These are phyloP conservation scores for Sympetrum striolatum DNA, from an alignment of 2,888 invertebrate species.

Conservation along the genomic window DNA sequence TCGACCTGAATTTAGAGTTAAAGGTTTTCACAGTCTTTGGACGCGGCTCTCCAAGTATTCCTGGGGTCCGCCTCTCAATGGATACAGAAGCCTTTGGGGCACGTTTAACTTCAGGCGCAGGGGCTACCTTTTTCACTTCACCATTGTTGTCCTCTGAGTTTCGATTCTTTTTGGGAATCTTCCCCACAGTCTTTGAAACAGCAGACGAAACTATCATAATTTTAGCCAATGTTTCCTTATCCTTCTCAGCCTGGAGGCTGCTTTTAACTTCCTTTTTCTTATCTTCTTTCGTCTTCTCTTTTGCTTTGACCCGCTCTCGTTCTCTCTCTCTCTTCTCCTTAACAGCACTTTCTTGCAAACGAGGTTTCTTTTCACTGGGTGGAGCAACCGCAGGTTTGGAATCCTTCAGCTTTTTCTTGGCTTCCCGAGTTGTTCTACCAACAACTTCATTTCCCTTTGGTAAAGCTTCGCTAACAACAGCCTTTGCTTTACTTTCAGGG, in stretches of 20 bases:
- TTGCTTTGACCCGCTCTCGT: constrained; percentile 53
- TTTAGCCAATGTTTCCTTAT: constrained; percentile 73
- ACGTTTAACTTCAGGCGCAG: constrained; percentile 2
- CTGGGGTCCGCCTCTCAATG: constrained; percentile 77
- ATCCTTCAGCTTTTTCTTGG: constrained; percentile 15
- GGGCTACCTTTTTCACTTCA: constrained; percentile 47
- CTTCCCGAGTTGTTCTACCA: constrained; percentile 42
- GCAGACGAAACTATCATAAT: constrained; percentile 56
- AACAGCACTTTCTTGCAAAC: constrained; percentile 55
- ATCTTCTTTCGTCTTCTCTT: constrained; percentile 49
- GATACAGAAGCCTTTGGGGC: constrained; percentile 71
- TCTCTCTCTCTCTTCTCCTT: constrained; percentile 56
- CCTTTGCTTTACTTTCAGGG: constrained; percentile 57
- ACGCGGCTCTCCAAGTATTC: constrained; percentile 64
- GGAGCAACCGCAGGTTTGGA: constrained; percentile 26
- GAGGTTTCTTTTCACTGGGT: constrained; percentile 3
- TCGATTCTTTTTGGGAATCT: constrained; percentile 36
- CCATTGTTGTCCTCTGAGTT: constrained; percentile 47
- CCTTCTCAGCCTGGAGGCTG: constrained; percentile 67
- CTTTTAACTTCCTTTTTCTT: constrained; percentile 58
- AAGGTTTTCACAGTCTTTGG: constrained; percentile 92
- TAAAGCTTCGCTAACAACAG: constrained; percentile 50
- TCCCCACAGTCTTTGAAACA: constrained; percentile 16
- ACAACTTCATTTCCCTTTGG: constrained; percentile 39
- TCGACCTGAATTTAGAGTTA: constrained; percentile 89